Evolutionary conservation across 2,113 vertebrate genomes (phyloP), one percentile per base, ranked within the genome.

Genomic region (Kobus ellipsiprymnus): DNA sequence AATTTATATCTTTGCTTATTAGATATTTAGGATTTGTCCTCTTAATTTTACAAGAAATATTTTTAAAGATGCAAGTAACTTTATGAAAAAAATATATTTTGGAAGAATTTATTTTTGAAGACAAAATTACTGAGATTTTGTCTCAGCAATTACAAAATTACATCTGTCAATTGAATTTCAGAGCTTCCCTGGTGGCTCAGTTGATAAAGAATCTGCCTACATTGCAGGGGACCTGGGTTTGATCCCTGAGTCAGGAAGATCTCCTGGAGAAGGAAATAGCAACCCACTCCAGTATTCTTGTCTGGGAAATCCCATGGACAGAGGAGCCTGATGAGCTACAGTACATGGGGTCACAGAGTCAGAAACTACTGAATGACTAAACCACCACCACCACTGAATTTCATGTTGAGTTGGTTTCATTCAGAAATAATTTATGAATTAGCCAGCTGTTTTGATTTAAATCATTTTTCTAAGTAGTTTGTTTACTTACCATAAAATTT

Each of bases 321-420:
- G 67, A 40, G 19, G 19, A 23, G n/a, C 5, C 19, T 71, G 10
- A 36, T 0, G 0, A 10, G 5, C 67, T 71, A 23, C n/a, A 23
- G n/a, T 23, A 19, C 67, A 23, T 23, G n/a, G 5, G n/a, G 19
- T 71, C 10, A 71, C 19, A 71, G n/a, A 71, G 5, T 71, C 5
- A 40, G n/a, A 71, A 71, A 71, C 1, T 0, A 21, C n/a, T 36
- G 19, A 36, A 19, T 0, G 5, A 71, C n/a, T 71, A 71, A 71
- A 71, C 67, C n/a, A 23, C 67, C 19, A 71, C n/a, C 5, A 71
- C 9, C 71, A 12, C 19, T 84, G 10, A 64, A 87, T 71, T 88
- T 95, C 40, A 88, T 77, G n/a, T 86, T 91, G 36, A 77, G 29
- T 59, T 82, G 5, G 60, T 86, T 93, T 90, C 67, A 77, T 55